Base-by-base conservation (phyloP, 2,888 invertebrate genomes). In the Xanthorhoe designata region DNA sequence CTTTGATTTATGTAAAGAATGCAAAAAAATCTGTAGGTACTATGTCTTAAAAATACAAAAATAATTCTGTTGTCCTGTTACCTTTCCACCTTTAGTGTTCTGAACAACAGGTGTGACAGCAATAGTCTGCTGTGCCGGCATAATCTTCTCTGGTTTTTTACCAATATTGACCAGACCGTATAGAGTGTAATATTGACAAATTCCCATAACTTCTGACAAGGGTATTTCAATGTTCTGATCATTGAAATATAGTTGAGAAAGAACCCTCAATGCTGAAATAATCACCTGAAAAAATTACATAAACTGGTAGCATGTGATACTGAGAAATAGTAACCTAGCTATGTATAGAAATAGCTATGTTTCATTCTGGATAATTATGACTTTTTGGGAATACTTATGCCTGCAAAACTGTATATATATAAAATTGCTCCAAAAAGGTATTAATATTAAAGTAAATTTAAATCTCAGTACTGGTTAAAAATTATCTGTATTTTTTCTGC, bases 121-220 rank as follows among this genome's bases (percentile, higher is more conserved):
- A 47, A 95, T 83, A 18, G 94, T 94, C 73, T 96, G 94, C 73
- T 95, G 95, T 0, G 96, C 94, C 0, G 96, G 95, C 83, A 94
- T 87, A 32, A 96, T 94, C 75, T 91, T 93, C 1, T 95, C 94
- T 4, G 86, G 92, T 42, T 87, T 84, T 70, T 81, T 81, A 9
- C 77, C 78, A 66, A 85, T 85, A 10, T 74, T 82, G n/a, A 92
- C 82, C 5, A 95, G 75, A 0, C 94, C 94, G 80, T 91, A 95
- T 4, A 95, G 82, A 81, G 95, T 92, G 73, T 92, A 95, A 63
- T 94, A 85, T 64, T 93, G 91, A 57, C 94, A 91, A 49, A 95
- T 87, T 0, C 96, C 96, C 66, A 96, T 88, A 9, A 95, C 81
- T 71, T 94, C 92, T 32, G 95, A 94, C 53, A 93, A 68, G 3